phyloP scores from a whole-genome alignment of 2,888 invertebrate species.

The Abscondita cerata region DNA sequence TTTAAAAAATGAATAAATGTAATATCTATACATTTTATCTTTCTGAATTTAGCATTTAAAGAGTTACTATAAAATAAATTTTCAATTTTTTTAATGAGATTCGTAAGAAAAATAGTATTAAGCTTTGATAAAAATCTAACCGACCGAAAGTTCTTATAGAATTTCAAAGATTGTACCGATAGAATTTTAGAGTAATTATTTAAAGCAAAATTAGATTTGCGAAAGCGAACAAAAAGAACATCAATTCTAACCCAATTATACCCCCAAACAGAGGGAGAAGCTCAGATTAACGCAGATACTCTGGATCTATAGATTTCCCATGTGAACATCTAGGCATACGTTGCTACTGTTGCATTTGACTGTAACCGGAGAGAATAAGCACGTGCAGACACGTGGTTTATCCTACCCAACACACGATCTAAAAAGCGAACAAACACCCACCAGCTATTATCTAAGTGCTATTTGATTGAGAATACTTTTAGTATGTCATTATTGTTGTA shows the following conservation, averaged over 20 bases:
- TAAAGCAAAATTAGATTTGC: constrained; percentile 28
- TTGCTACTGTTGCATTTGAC: constrained; percentile 34
- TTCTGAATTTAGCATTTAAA: too few species aligned
- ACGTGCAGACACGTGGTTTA: constrained; percentile 42
- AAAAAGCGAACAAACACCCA: constrained; percentile 48
- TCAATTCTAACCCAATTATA: constrained; percentile 48
- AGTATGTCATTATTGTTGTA: constrained; percentile 32
- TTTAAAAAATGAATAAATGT: too few species aligned
- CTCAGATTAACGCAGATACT: constrained; percentile 43
- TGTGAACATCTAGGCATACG: constrained; percentile 42
- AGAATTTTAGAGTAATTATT: constrained; percentile 11
- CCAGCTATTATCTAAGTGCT: constrained; percentile 39
- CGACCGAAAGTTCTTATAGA: background rate
- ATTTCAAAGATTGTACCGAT: background rate
- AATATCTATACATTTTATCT: too few species aligned
- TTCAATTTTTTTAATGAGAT: too few species aligned
- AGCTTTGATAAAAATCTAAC: too few species aligned
- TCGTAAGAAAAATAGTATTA: too few species aligned
- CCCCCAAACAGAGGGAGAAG: constrained; percentile 37
- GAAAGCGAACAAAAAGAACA: constrained; percentile 41
- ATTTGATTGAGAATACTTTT: constrained; percentile 39
- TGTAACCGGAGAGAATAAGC: constrained; percentile 45
- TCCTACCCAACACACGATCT: constrained; percentile 43
- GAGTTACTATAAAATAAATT: too few species aligned
- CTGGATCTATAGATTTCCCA: constrained; percentile 47